These are phyloP conservation scores for Vombatus ursinus DNA, from an alignment of 2,113 vertebrate species.

Conservation along the genomic window DNA sequence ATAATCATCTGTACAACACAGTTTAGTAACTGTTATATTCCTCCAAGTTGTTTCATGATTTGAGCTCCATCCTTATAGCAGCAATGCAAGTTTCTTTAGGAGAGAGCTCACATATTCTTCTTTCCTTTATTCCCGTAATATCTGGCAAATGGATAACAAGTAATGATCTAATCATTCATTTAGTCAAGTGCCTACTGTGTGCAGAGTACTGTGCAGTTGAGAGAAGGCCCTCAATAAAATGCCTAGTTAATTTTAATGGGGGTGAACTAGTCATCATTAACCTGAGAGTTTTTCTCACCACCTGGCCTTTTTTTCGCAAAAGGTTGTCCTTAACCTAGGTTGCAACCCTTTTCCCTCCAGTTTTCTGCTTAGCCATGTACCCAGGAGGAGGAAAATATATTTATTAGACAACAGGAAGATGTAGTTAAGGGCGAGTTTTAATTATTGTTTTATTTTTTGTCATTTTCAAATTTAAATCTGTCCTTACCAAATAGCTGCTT, in stretches of 20 bases:
- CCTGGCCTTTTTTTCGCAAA: background rate
- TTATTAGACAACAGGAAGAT: background rate
- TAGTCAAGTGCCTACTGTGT: background rate
- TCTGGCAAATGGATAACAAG: background rate
- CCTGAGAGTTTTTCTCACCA: background rate
- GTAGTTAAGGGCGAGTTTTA: background rate
- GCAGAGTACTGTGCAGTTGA: background rate
- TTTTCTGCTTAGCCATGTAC: background rate
- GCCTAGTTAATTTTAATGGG: background rate
- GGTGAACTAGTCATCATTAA: background rate
- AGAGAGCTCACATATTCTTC: background rate
- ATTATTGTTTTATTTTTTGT: background rate
- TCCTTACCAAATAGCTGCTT: background rate
- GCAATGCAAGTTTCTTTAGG: background rate
- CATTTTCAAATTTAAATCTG: slow-evolving; percentile 28
- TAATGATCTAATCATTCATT: background rate
- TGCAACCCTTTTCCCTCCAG: background rate
- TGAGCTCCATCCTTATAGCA: background rate
- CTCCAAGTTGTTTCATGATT: background rate
- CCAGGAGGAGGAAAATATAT: background rate
- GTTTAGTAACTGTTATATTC: background rate
- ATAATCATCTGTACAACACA: background rate
- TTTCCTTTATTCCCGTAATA: background rate
- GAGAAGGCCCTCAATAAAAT: background rate
- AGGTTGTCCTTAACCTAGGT: background rate